phyloP scores from a whole-genome alignment of 1,140 invertebrate species.

The Lethocerus indicus region DNA sequence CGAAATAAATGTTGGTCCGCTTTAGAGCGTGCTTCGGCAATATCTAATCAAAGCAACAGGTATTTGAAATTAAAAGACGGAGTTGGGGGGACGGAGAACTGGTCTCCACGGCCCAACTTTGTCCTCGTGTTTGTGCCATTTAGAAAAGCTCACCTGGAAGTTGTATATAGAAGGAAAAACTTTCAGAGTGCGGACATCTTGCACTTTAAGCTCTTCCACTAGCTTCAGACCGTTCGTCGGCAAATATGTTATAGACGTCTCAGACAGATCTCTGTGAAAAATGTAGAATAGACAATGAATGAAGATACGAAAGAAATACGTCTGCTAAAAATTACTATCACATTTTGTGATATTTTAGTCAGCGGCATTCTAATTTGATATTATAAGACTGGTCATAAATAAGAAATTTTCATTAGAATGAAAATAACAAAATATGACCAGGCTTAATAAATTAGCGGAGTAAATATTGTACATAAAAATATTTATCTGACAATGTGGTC shows the following conservation, averaged over 20 bases:
- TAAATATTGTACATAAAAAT: too few species aligned
- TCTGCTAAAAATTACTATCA: background rate
- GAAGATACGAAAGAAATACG: background rate
- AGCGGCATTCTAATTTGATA: background rate
- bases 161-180: constrained; percentile 69
- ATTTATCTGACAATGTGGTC: too few species aligned
- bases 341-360: constrained; percentile 19
- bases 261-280: constrained; percentile 45
- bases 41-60: too few species aligned
- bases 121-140: background rate
- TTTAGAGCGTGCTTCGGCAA: too few species aligned
- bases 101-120: too few species aligned
- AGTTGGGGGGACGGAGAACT: too few species aligned
- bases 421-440: background rate
- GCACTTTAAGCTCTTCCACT: constrained; percentile 49
- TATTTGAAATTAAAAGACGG: too few species aligned
- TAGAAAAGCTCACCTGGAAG: constrained; percentile 38
- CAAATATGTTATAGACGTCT: constrained; percentile 50
- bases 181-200: constrained; percentile 51
- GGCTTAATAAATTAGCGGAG: background rate
- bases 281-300: background rate
- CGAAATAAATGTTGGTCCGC: too few species aligned
- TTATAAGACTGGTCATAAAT: background rate
- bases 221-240: constrained; percentile 53
- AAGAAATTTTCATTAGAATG: background rate